Evolutionary conservation across 2,113 vertebrate genomes (phyloP).

Genomic region (Antechinus stuartii): DNA sequence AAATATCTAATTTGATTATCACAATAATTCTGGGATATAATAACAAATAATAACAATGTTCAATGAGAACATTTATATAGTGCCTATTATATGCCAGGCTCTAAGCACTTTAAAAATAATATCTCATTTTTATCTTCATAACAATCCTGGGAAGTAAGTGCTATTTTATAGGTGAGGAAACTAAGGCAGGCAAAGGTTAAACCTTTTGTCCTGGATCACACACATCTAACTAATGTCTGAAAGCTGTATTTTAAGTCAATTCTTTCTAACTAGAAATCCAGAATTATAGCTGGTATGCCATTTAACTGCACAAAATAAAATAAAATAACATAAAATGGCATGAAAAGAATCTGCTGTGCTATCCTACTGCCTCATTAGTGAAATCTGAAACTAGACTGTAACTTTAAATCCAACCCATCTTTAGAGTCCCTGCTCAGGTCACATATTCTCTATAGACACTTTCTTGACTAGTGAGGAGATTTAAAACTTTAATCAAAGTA

Average conservation of each 20-base stretch:
- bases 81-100: not conserved
- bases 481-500: not conserved
- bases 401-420: too few relatives aligned
- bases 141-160: not conserved
- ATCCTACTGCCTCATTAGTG: not conserved
- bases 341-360: not conserved
- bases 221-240: not conserved
- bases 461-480: not conserved
- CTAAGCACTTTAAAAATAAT: too few relatives aligned
- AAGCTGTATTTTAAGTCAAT: not conserved
- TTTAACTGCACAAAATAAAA: too few relatives aligned
- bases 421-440: not conserved
- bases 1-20: not conserved
- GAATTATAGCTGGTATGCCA: too few relatives aligned
- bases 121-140: not conserved
- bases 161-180: not conserved
- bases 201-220: not conserved
- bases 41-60: not conserved
- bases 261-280: not conserved
- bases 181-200: not conserved
- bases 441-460: not conserved
- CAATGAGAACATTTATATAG: not conserved
- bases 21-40: not conserved
- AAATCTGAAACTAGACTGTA: not conserved
- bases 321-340: not conserved